Base-by-base conservation (phyloP, 1,140 invertebrate species). In the Maniola jurtina region DNA sequence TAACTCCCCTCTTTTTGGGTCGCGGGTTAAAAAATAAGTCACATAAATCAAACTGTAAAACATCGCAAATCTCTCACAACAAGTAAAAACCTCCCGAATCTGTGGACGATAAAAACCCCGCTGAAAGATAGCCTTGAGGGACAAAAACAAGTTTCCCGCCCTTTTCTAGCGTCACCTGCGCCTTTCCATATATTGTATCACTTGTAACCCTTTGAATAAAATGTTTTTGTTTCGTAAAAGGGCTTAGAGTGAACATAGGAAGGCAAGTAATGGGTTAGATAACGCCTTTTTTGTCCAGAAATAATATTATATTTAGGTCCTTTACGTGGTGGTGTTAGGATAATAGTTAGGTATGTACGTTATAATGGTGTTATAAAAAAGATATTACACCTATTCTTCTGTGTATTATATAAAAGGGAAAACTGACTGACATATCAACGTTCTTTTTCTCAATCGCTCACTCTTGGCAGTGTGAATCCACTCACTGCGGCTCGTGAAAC, bases 61-160 rank as follows among this genome's bases (percentile, higher is more conserved):
- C 42, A 61, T 66, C 50, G 40, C 57, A 16, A 52, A 52, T 16
- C 48, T 16, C 48, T 16, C 10, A 52, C 48, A 16, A 25, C 48
- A 56, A 62, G 62, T 9, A 63, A 61, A 68, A 67, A 45, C 55
- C 60, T 59, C 50, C 59, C 33, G 54, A 66, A 65, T 66, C 63
- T 58, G 45, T 58, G 59, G 33, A 52, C 68, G 68, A 70, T 70
- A 70, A 70, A 70, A 70, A 70, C 34, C 68, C 65, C 47, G 64
- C 64, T 62, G 63, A 70, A 70, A 70, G 68, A 70, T 70, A 57
- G 68, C 68, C 68, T 61, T 55, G 34, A 66, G 68, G 59, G 52
- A 47, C 64, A 66, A 70, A 70, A 70, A 66, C 66, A 62, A 70
- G 66, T 52, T 70, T 70, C 57, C 57, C 42, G 25, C 68, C 68